phyloP scores from a whole-genome alignment of 2,797 vertebrate genomes.

The Sebastes alutus region DNA sequence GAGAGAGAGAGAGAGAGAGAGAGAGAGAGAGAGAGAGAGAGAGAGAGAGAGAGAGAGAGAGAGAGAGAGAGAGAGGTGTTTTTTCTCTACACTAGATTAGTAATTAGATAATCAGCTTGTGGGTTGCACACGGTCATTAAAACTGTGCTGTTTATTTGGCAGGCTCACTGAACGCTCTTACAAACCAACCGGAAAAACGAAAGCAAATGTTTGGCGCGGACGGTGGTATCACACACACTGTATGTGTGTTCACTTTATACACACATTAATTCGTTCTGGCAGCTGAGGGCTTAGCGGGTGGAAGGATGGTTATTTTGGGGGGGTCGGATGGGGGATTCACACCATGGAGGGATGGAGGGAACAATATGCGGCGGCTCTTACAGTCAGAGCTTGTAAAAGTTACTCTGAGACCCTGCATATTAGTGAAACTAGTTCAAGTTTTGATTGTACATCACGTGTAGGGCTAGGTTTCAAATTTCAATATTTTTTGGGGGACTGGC shows the following conservation, averaged over 20 bases:
- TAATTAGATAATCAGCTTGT: constrained; percentile 72
- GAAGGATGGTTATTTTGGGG: background rate
- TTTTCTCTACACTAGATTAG: constrained; percentile 25
- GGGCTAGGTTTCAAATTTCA: background rate
- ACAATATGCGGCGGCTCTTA: background rate
- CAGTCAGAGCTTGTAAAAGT: background rate
- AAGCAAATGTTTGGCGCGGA: constrained; percentile 70
- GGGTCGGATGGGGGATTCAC: background rate
- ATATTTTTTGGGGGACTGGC: background rate
- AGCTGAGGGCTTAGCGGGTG: constrained; percentile 26
- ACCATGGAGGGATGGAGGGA: background rate
- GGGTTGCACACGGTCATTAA: constrained; percentile 60
- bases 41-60: background rate
- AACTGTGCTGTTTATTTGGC: constrained; percentile 69
- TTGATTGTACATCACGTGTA: background rate
- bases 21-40: background rate
- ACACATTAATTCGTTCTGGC: constrained; percentile 42
- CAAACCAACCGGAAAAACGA: constrained; percentile 66
- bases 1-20: background rate
- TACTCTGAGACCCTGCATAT: background rate
- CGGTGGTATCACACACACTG: constrained; percentile 33
- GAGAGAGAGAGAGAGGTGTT: background rate
- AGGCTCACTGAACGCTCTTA: constrained; percentile 29
- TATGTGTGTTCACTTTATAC: constrained; percentile 38
- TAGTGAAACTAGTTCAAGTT: background rate